phyloP scores from a whole-genome alignment of 1,140 invertebrate genomes.

The Diploscapter pachys region DNA sequence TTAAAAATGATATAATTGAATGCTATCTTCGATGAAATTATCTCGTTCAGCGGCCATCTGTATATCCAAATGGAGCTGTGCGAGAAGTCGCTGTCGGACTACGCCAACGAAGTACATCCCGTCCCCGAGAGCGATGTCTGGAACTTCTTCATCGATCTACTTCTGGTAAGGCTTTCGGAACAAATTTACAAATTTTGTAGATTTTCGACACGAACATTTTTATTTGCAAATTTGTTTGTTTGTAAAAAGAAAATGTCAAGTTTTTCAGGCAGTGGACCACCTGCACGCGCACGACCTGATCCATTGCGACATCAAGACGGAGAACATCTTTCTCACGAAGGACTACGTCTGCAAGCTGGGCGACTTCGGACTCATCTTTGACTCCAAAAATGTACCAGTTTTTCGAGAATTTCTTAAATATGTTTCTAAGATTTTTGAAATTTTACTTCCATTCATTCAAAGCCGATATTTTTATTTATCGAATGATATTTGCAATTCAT shows the following conservation, averaged over 20 bases:
- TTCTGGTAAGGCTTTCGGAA: constrained; percentile 56
- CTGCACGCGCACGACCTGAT: constrained; percentile 70
- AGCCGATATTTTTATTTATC: too few species aligned
- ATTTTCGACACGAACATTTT: too few species aligned
- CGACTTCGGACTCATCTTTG: constrained; percentile 73
- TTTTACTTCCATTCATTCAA: too few species aligned
- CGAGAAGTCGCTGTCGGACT: constrained; percentile 59
- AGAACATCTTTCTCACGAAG: constrained; percentile 71
- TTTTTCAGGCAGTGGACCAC: constrained; percentile 67
- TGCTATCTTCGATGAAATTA: constrained; percentile 2
- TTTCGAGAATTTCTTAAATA: background rate
- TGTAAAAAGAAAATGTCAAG: background rate
- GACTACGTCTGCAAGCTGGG: constrained; percentile 70
- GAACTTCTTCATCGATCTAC: constrained; percentile 65
- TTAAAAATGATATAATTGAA: too few species aligned
- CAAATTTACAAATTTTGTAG: too few species aligned
- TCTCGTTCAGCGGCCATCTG: constrained; percentile 61
- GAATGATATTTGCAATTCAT: too few species aligned
- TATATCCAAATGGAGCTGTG: constrained; percentile 75
- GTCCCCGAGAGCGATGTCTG: constrained; percentile 63
- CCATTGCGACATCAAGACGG: constrained; percentile 75
- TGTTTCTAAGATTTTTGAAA: too few species aligned
- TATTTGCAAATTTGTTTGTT: too few species aligned
- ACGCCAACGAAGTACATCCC: constrained; percentile 61
- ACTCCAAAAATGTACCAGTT: constrained; percentile 65